Conservation (phyloP, 2,797 vertebrate genomes). For the Coranthus polyacanthus region DNA sequence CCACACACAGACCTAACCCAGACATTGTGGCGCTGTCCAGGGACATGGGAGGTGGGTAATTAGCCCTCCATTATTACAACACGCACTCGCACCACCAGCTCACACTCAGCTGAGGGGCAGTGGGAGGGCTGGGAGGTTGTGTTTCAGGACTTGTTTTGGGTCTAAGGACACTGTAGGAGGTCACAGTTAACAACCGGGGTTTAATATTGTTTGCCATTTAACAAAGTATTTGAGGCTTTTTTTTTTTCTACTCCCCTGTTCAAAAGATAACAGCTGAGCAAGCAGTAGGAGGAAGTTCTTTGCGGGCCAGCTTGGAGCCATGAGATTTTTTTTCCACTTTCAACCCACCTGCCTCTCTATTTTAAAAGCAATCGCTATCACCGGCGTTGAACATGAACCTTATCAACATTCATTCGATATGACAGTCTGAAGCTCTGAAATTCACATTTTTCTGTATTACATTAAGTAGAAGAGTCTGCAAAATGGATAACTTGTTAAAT, state of each 20-base stretch:
- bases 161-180: constrained; percentile 55
- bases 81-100: constrained; percentile 54
- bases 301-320: constrained; percentile 1
- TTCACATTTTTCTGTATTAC: constrained; percentile 3
- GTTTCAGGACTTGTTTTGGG: constrained; percentile 50
- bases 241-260: constrained; percentile 7
- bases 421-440: constrained; percentile 7
- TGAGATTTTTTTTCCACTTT: constrained; percentile 10
- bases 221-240: constrained; percentile 22
- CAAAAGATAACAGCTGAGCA: constrained; percentile 11
- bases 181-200: constrained; percentile 69
- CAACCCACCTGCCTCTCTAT: not conserved
- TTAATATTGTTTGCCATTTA: constrained; percentile 39
- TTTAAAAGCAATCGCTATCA: constrained; percentile 9
- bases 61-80: constrained; percentile 87
- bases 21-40: constrained; percentile 92
- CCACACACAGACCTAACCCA: constrained; percentile 90
- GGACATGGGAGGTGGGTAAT: constrained; percentile 87
- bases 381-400: not conserved
- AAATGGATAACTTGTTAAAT: constrained; percentile 34
- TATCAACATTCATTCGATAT: constrained; percentile 9
- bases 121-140: constrained; percentile 53
- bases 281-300: constrained; percentile 10
- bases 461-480: constrained; percentile 22
- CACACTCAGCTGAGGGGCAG: constrained; percentile 38